Conservation (phyloP, 2,113 vertebrate genomes). For the Cyprinus carpio region DNA sequence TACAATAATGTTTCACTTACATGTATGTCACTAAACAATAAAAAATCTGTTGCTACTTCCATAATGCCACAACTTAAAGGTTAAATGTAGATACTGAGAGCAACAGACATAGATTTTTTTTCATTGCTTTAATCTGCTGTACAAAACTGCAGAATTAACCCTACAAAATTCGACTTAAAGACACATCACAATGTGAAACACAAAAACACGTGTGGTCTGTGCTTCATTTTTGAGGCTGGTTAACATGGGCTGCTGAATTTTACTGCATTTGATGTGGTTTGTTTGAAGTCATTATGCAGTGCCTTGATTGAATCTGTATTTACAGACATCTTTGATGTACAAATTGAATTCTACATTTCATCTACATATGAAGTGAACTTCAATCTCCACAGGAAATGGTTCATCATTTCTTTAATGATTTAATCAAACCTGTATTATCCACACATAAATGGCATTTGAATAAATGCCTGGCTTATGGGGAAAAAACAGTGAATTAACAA, state of each 20-base stretch:
- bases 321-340: constrained; percentile 65
- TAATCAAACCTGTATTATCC: constrained; percentile 23
- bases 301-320: constrained; percentile 57
- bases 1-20: too few species aligned
- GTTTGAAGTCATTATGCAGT: constrained; percentile 53
- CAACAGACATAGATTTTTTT: background rate
- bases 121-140: background rate
- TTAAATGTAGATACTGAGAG: too few species aligned
- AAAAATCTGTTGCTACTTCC: too few species aligned
- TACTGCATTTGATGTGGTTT: constrained; percentile 51
- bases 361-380: constrained; percentile 54
- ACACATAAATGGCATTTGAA: background rate
- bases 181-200: background rate
- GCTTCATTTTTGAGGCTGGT: constrained; percentile 12
- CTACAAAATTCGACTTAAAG: background rate
- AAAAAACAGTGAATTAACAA: too few species aligned
- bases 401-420: constrained; percentile 40
- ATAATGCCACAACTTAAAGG: too few species aligned
- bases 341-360: constrained; percentile 58
- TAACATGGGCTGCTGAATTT: constrained; percentile 47
- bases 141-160: background rate
- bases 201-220: background rate
- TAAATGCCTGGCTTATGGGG: background rate
- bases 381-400: constrained; percentile 29
- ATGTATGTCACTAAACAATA: too few species aligned